Evolutionary conservation across 2,113 vertebrate species (phyloP).

Genomic region (Chaetorhynchus papuensis): DNA sequence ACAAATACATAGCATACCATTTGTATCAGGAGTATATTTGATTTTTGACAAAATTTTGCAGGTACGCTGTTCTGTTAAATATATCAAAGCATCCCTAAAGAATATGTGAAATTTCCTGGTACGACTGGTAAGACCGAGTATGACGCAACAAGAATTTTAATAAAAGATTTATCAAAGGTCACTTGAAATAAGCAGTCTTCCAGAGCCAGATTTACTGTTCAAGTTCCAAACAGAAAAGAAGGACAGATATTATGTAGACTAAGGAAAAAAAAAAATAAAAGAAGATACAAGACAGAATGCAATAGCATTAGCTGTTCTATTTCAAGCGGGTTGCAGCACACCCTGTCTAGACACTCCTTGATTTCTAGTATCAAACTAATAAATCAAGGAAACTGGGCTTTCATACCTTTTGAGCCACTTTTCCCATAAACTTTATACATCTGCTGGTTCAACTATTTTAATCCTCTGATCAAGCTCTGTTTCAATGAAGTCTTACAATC

Average conservation of each 20-base stretch:
- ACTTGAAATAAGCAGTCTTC: background rate
- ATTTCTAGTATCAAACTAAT: background rate
- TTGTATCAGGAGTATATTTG: background rate
- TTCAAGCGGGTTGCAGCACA: background rate
- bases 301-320: background rate
- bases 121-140: background rate
- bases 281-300: background rate
- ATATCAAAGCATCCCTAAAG: background rate
- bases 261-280: background rate
- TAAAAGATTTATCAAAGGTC: background rate
- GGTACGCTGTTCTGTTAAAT: background rate
- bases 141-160: background rate
- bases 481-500: background rate
- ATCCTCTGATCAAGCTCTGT: background rate
- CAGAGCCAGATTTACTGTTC: background rate
- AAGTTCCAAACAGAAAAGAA: background rate
- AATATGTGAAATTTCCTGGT: background rate
- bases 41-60: background rate
- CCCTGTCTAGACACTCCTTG: background rate
- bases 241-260: background rate
- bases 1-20: background rate
- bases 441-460: background rate
- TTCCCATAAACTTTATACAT: background rate
- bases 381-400: background rate
- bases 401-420: background rate